Evolutionary conservation across 2,888 invertebrate genomes (phyloP), one percentile per base, ranked within the genome.

Genomic region (Hypolimnas misippus): DNA sequence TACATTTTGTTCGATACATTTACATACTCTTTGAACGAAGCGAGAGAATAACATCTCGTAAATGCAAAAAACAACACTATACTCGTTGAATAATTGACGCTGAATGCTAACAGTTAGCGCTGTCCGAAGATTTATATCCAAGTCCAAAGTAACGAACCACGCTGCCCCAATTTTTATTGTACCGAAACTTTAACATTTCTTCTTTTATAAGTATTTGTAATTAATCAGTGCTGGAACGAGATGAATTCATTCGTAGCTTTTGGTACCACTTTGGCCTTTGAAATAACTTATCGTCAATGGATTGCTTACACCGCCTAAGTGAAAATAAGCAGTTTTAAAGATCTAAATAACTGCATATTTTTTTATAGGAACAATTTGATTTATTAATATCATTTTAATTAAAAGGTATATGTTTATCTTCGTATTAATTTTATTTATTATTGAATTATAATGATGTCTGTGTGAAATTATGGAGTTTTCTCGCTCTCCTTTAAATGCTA

Each of bases 1-100:
- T 84, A 79, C 83, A 84, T 84, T 74, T 73, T 73, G 68, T 76
- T 71, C 77, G 76, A 78, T 78, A 79, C 76, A 84, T 85, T 85
- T 83, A 79, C 85, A 84, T 85, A 81, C 76, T 73, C 44, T 46
- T 76, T 78, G 79, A 75, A 75, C 73, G 74, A 69, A 63, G 64
- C 74, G 75, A 70, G 76, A 67, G 68, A 76, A 75, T 72, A 77
- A 76, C 72, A 75, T 73, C 75, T 78, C 76, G 75, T 83, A 82
- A 84, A 84, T 79, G 78, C 81, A 82, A 79, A 74, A 79, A 78
- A 46, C 75, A 76, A 73, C 76, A 73, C 72, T 60, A 65, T 68
- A 72, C 73, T 75, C 72, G 72, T 71, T 78, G 80, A 77, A 84
- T 84, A 83, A 84, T 81, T 84, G 79, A 83, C 73, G 74, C 73